These are phyloP conservation scores for rat (Rattus norvegicus) DNA, from an alignment of 2,113 vertebrate genomes.

Conservation along the genomic window GRCr8 NC_086036.1:78022501-78023000, in stretches of 20 bases:
- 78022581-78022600: not conserved
- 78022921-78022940: not conserved
- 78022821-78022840: not conserved
- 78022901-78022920: not conserved
- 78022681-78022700: accelerated
- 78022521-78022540: no score
- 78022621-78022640: not conserved
- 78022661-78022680: not conserved
- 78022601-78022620: not conserved
- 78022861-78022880: not conserved
- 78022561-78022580: not conserved
- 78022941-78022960: not conserved
- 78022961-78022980: not conserved
- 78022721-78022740: no score
- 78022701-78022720: accelerated
- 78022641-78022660: no score
- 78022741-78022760: not conserved
- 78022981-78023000: not conserved
- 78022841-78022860: not conserved
- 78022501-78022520: not conserved
- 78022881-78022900: not conserved
- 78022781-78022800: not conserved
- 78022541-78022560: not conserved
- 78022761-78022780: not conserved
- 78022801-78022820: not conserved